A percentile compares a stretch with the other conserved stretches of the same genome.
Conservation (phyloP, 2,797 vertebrate genomes). For the Pangasius krempfi region DNA sequence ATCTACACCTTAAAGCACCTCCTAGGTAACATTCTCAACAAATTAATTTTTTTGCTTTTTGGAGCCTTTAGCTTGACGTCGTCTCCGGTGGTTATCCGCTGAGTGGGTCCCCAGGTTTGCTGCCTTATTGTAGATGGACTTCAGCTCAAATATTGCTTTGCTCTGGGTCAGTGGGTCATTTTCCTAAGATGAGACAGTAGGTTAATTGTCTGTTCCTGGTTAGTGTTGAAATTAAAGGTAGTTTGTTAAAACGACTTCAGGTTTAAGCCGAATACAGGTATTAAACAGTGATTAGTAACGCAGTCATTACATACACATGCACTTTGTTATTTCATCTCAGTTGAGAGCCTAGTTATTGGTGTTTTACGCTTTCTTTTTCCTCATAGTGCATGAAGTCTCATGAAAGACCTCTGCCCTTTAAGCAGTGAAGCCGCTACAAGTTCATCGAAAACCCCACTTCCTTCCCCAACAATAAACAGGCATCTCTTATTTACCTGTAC, state of each 20-base stretch:
- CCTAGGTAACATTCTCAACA: background rate
- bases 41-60: conserved; percentile 11
- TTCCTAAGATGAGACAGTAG: conserved; percentile 40
- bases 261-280: background rate
- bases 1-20: conserved; percentile 25
- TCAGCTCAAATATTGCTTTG: conserved; percentile 57
- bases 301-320: background rate
- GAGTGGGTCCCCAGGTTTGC: conserved; percentile 1
- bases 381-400: background rate
- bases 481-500: background rate
- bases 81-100: conserved; percentile 33
- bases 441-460: background rate
- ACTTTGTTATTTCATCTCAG: background rate
- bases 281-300: background rate
- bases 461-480: background rate
- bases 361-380: background rate
- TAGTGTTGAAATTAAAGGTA: background rate
- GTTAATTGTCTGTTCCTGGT: background rate
- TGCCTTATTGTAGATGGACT: conserved; percentile 44
- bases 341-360: background rate
- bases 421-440: background rate
- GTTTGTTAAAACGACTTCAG: background rate
- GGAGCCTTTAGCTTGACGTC: conserved; percentile 45
- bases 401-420: background rate
- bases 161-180: conserved; percentile 47